These are phyloP conservation scores for Chrysaora quinquecirrha DNA, from an alignment of 30 jellyfish, hydroid and myxozoan genomes.

Conservation along the genomic window DNA sequence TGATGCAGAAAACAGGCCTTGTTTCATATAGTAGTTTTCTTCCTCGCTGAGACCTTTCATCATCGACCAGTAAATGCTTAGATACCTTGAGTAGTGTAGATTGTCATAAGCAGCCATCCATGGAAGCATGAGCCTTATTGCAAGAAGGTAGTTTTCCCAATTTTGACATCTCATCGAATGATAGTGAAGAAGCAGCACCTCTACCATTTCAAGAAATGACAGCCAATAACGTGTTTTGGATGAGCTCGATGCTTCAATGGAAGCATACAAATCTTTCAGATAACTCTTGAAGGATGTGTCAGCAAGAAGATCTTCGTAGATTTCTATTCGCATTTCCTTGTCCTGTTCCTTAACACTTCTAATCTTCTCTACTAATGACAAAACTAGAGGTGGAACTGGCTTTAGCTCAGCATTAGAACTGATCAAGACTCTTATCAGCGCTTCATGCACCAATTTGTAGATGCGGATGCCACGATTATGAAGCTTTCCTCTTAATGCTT, in stretches of 20 bases:
- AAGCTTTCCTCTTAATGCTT: not conserved
- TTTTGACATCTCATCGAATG: not conserved
- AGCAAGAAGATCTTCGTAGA: not conserved
- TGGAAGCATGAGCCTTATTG: conserved; percentile 13
- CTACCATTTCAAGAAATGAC: conserved; percentile 7
- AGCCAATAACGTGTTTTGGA: conserved; percentile 15
- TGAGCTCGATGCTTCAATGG: conserved; percentile 3
- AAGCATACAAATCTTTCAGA: not conserved
- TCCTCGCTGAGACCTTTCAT: not conserved
- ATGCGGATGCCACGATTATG: not conserved
- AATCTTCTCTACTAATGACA: not conserved
- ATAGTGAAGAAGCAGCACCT: conserved; percentile 1
- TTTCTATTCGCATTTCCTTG: not conserved
- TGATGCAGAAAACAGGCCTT: not conserved
- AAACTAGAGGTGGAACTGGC: not conserved
- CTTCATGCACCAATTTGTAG: conserved; percentile 14
- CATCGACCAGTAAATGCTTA: not conserved
- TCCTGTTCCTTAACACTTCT: not conserved
- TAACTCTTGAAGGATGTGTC: not conserved
- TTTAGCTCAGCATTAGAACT: not conserved
- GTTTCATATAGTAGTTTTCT: not conserved
- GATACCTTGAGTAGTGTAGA: not conserved
- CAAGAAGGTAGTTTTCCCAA: not conserved
- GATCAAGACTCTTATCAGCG: not conserved
- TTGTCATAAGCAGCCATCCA: conserved; percentile 1